Base-by-base conservation (phyloP, 2,888 invertebrate genomes). In the Seira ritae region DNA sequence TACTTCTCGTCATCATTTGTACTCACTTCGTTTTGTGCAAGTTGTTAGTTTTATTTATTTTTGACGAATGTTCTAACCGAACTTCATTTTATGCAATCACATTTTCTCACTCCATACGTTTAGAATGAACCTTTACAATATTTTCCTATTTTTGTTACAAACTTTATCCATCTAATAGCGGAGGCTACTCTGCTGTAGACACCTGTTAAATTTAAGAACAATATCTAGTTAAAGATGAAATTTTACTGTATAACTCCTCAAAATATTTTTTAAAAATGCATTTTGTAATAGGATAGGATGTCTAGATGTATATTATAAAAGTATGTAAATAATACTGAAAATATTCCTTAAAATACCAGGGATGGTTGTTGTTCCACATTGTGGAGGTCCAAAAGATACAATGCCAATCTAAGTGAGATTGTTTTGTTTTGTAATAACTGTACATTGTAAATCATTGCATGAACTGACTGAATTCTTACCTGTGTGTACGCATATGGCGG, bases 101-200 rank as follows among this genome's bases (percentile, higher is more conserved):
- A n/a, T n/a, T n/a, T n/a, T n/a, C n/a, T n/a, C n/a, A n/a, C n/a
- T n/a, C n/a, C n/a, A n/a, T n/a, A n/a, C n/a, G n/a, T n/a, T n/a
- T 72, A 66, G 80, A 87, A 87, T 1, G 87, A 72, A 15, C 77
- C 78, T 60, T 78, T 69, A 66, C 87, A 87, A 67, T 84, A 87
- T 23, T 17, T 78, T 10, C 85, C 85, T 69, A 77, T 83, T 62
- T 81, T 71, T 12, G 87, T 82, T 23, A 81, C 85, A 17, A 82
- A 84, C 65, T 85, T 85, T n/a, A 87, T 85, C 84, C 86, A 87
- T 46, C 67, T 70, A 0, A 84, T 65, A 17, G 80, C 76, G 4
- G 84, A 70, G 0, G 85, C 80, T n/a, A 87, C 81, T 22, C 86
- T 69, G 8, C 81, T 82, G 50, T 87, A 87, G 8, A 87, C 87